Evolutionary conservation across 2,113 vertebrate genomes (phyloP).

Genomic region (Miniopterus natalensis): DNA sequence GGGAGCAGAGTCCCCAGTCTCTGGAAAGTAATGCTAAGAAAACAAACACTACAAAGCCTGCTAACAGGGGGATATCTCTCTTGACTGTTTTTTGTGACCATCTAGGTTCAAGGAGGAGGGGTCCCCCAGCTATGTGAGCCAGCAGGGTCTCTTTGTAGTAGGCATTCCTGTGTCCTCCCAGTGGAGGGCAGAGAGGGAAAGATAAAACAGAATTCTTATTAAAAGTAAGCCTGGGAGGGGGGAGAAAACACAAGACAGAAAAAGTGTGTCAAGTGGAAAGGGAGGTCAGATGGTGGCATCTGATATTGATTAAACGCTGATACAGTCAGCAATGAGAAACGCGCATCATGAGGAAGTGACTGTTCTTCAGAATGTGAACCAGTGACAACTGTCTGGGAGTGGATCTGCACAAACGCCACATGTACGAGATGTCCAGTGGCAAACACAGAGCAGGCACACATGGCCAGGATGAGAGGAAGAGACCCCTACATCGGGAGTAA

Average conservation of each 20-base stretch:
- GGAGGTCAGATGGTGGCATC: slow-evolving; percentile 83
- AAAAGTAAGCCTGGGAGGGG: slow-evolving; percentile 82
- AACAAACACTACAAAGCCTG: slow-evolving; percentile 90
- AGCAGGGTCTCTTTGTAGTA: slow-evolving; percentile 92
- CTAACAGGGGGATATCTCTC: slow-evolving; percentile 87
- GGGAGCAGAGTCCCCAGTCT: slow-evolving; percentile 87
- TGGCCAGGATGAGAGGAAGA: slow-evolving; percentile 27
- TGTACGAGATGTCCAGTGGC: slow-evolving; percentile 36
- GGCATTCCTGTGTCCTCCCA: slow-evolving; percentile 88
- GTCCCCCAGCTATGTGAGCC: slow-evolving; percentile 87
- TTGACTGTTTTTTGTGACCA: slow-evolving; percentile 87
- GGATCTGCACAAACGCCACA: slow-evolving; percentile 61
- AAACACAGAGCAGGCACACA: slow-evolving; percentile 16
- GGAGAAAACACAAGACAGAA: slow-evolving; percentile 76
- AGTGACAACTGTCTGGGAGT: slow-evolving; percentile 79
- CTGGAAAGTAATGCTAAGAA: slow-evolving; percentile 89
- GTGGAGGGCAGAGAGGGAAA: slow-evolving; percentile 86
- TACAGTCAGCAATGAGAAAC: slow-evolving; percentile 78
- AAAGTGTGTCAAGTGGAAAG: slow-evolving; percentile 81
- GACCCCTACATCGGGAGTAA: background rate
- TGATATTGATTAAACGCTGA: slow-evolving; percentile 87
- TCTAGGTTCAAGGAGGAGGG: slow-evolving; percentile 86
- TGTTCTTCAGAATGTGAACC: slow-evolving; percentile 74
- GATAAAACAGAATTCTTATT: slow-evolving; percentile 87
- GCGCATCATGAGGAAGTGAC: slow-evolving; percentile 78